A percentile compares a stretch with the other conserved stretches of the same genome.
These are phyloP conservation scores for Margaritifera margaritifera DNA, from an alignment of 2,888 invertebrate genomes.

Conservation along the genomic window DNA sequence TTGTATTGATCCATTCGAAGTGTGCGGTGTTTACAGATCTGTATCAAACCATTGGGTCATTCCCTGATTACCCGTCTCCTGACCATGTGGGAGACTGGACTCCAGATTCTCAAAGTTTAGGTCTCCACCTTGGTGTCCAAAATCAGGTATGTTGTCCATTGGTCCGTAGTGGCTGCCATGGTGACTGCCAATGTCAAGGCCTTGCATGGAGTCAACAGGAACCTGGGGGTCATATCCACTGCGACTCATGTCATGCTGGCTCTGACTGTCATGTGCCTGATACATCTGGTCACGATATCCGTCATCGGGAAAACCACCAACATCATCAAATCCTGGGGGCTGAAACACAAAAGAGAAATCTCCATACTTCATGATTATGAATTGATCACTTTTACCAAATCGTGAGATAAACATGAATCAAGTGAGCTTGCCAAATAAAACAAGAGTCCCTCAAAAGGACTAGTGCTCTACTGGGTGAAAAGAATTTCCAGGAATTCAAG, in stretches of 20 bases:
- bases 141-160: constrained; percentile 79
- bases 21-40: constrained; percentile 80
- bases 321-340: constrained; percentile 77
- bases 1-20: too few relatives aligned
- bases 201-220: constrained; percentile 97
- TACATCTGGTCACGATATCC: constrained; percentile 92
- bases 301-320: constrained; percentile 84
- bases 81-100: constrained; percentile 78
- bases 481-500: too few relatives aligned
- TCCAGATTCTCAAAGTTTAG: constrained; percentile 83
- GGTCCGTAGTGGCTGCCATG: constrained; percentile 80
- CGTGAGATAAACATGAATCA: too few relatives aligned
- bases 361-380: not conserved
- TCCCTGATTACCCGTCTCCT: constrained; percentile 77
- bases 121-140: constrained; percentile 78
- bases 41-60: constrained; percentile 98
- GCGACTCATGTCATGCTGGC: constrained; percentile 76
- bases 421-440: too few relatives aligned
- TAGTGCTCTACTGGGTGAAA: too few relatives aligned
- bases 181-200: constrained; percentile 88
- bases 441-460: too few relatives aligned
- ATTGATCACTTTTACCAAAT: not conserved
- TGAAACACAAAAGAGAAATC: constrained; percentile 27
- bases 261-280: constrained; percentile 79
- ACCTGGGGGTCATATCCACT: constrained; percentile 89